Evolutionary conservation across 2,797 vertebrate species (phyloP), one percentile per base, ranked within the genome.

Genomic region (Halcyon chelicuti): DNA sequence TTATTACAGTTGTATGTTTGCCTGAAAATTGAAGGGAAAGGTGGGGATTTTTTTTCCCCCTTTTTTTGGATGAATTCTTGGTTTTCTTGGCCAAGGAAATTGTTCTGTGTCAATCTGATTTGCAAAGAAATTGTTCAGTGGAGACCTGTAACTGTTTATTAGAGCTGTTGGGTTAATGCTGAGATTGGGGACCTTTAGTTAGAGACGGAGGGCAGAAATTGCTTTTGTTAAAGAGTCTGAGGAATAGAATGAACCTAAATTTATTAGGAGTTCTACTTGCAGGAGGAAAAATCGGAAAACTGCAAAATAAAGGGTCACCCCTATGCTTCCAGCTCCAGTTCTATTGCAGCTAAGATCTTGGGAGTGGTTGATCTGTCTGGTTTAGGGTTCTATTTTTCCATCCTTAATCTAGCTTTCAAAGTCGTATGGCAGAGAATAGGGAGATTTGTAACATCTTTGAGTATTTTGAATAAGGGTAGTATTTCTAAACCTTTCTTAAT

Each of bases 1-100:
- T 91, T 93, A 93, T 93, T 97, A 82, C 92, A 97, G 94, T 95
- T 93, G 80, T 91, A 75, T 94, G 74, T 93, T 95, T 97, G 67
- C 65, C 57, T 84, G 84, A 94, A 93, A 95, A 93, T 63, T 7
- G 14, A 78, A 55, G 79, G 86, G 66, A 85, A 94, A 37, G 29
- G 20, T 25, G 17, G 7, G 18, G 4, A 9, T 55, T 14, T 31
- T 75, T 94, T 71, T 68, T 12, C 37, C 71, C 49, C 66, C 51
- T 85, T 78, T 61, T 84, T 90, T 95, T 96, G 96, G 85, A 68
- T 67, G 54, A 88, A 73, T 94, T 90, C 10, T 96, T 80, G 84
- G 73, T 91, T 96, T 90, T 77, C 57, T 94, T 97, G 95, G 95
- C 94, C 94, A 93, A 96, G 46, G 76, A 95, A 95, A 88, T 93